Evolutionary conservation across 2,113 vertebrate genomes (phyloP), one percentile per base, ranked within the genome.

Genomic region (Haemorhous mexicanus): DNA sequence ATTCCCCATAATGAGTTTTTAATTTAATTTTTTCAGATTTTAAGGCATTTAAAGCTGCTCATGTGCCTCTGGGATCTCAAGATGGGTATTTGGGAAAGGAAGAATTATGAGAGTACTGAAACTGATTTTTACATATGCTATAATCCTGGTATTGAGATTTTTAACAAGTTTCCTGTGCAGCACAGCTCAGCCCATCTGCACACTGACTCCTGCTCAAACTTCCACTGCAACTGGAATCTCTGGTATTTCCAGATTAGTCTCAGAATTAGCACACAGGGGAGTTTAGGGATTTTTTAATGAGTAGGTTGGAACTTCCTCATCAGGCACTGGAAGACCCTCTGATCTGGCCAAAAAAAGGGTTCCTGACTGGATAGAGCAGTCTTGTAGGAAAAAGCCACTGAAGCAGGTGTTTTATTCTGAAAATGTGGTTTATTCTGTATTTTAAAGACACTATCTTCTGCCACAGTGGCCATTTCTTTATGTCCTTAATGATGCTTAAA

Each of bases 21-120:
- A 92, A 94, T 97, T 96, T 86, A 52, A 53, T 90, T 94, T 94
- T 80, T 80, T 16, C 93, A 52, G 55, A 77, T 84, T 95, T 95
- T 84, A 94, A 77, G 87, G 78, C 61, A 74, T 17, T 33, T 77
- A 89, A 87, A 92, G 76, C 87, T 82, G 73, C 55, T 77, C 39
- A 10, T 33, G 49, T 53, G 56, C 85, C 77, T 89, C 7, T 28
- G 90, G 93, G 92, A 89, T 43, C 28, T 47, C 11, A 79, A 52
- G 75, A 81, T 2, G 7, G 76, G 3, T 92, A 58, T 62, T 41
- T 72, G 59, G 84, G 82, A 68, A 85, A 87, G 70, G 46, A 52
- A 59, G 50, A 81, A 41, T 63, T 78, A 79, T 41, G n/a, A 69
- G 78, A 90, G 67, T 1, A 35, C 14, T 10, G 37, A 92, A 85